Percentiles rank a stretch among this genome's conserved stretches.
Evolutionary conservation across 2,797 vertebrate species (phyloP).

Genomic region (Macroramphosus scolopax): DNA sequence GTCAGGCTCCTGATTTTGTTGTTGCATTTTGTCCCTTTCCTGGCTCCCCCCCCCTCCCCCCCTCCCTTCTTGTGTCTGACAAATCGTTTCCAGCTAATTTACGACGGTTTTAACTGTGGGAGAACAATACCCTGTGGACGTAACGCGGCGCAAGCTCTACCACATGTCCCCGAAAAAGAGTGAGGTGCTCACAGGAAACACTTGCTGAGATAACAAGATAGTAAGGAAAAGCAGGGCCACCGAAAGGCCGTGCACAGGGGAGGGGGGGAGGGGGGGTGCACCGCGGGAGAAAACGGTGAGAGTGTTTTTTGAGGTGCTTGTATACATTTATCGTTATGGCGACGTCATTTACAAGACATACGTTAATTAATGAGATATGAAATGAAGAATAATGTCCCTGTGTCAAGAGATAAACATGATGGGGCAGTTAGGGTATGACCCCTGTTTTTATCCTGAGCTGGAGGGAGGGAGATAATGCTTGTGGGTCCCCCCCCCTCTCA

Average conservation of each 20-base stretch:
- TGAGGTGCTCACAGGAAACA: conserved; percentile 74
- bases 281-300: too few relatives aligned
- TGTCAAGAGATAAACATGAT: conserved; percentile 7
- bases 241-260: conserved; percentile 51
- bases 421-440: conserved; percentile 6
- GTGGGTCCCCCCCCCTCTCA: background rate
- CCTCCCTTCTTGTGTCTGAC: conserved; percentile 59
- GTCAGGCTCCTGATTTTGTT: conserved; percentile 54
- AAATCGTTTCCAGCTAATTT: conserved; percentile 80
- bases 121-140: conserved; percentile 75
- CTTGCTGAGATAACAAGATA: conserved; percentile 83
- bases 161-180: conserved; percentile 65
- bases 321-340: too few relatives aligned
- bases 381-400: too few relatives aligned
- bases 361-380: too few relatives aligned
- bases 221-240: conserved; percentile 65
- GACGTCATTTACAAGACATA: too few relatives aligned
- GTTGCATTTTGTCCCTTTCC: conserved; percentile 51
- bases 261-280: conserved; percentile 4
- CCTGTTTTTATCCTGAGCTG: background rate
- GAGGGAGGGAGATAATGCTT: too few relatives aligned
- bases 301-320: too few relatives aligned
- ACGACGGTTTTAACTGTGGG: conserved; percentile 57
- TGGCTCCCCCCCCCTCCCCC: conserved; percentile 9
- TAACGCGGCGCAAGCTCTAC: conserved; percentile 52